Evolutionary conservation across 2,888 invertebrate genomes (phyloP), one percentile per base, ranked within the genome.

Genomic region (Sceliomorpha sp.): DNA sequence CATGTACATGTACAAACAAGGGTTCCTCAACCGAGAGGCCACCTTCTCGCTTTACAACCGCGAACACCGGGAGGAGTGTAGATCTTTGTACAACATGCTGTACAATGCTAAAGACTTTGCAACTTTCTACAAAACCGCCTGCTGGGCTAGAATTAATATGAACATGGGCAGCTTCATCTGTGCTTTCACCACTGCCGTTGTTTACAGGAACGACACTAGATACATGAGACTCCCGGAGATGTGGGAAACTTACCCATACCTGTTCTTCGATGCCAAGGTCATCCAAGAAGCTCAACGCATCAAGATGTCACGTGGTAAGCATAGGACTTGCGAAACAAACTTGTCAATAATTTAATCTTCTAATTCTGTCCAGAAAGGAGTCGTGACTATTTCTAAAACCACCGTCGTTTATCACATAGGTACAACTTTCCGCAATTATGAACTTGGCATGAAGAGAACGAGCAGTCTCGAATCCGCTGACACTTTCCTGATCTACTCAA

Each of bases 241-340:
- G 74, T 93, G 93, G 81, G 95, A 95, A 87, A 89, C 94, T 72
- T 91, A 92, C 84, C 95, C 95, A 1, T 91, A 93, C 75, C 91
- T 91, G 85, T 95, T 93, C 90, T 91, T 92, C 87, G 92, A 92
- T 80, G 90, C 90, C 64, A 92, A 93, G 80, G 90, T 93, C 68
- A 91, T 95, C 84, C 90, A 91, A 39, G 90, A 92, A 44, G 94
- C 93, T 6, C 91, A 92, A 77, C 89, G 91, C 84, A 89, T 92
- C 39, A 91, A 86, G 63, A 87, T 87, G 87, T 89, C 90, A 79
- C 89, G 68, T 27, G 82, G 87, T 83, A 71, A 63, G 5, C 39
- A 17, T 13, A 20, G n/a, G n/a, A n/a, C n/a, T 9, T 10, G 34
- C 3, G 7, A 39, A 36, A 5, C 12, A 32, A 36, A 15, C 15